phyloP scores from a whole-genome alignment of 2,888 invertebrate genomes.

The Aleiodes leptofemur region DNA sequence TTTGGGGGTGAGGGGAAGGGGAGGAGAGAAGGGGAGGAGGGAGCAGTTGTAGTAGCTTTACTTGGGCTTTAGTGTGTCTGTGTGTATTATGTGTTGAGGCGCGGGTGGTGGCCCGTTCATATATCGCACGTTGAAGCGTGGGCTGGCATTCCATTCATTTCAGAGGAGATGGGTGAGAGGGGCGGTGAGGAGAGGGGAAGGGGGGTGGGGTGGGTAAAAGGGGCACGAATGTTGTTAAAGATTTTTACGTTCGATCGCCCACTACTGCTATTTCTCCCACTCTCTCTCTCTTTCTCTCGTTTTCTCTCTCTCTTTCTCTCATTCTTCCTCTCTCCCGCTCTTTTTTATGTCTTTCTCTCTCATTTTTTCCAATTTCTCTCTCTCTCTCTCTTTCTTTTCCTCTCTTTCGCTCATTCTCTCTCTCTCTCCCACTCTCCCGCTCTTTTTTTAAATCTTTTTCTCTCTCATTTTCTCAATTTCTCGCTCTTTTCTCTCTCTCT shows the following conservation, averaged over 20 bases:
- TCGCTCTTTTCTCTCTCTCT: too few relatives aligned
- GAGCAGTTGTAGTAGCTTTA: constrained; percentile 38
- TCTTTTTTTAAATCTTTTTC: too few relatives aligned
- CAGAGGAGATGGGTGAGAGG: constrained; percentile 22
- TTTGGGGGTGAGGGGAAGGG: not conserved
- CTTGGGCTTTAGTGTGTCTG: not conserved
- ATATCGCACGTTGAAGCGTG: constrained; percentile 17
- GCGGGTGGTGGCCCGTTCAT: constrained; percentile 31
- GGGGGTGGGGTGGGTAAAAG: too few relatives aligned
- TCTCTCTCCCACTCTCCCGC: too few relatives aligned
- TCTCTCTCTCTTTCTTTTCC: too few relatives aligned
- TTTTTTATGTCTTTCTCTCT: too few relatives aligned
- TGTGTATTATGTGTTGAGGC: not conserved
- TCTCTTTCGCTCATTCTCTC: too few relatives aligned
- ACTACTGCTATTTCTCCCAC: constrained; percentile 20
- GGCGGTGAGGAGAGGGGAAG: constrained; percentile 3
- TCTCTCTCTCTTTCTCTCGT: too few relatives aligned
- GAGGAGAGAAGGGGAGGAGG: constrained; percentile 5
- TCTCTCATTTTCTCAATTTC: too few relatives aligned
- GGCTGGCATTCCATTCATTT: constrained; percentile 32
- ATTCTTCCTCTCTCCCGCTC: too few relatives aligned
- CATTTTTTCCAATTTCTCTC: too few relatives aligned
- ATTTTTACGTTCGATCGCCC: constrained; percentile 42
- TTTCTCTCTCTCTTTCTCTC: too few relatives aligned
- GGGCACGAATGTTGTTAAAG: constrained; percentile 37